These are phyloP conservation scores for Alcedo atthis DNA, from an alignment of 2,797 vertebrate species.

Conservation along the genomic window DNA sequence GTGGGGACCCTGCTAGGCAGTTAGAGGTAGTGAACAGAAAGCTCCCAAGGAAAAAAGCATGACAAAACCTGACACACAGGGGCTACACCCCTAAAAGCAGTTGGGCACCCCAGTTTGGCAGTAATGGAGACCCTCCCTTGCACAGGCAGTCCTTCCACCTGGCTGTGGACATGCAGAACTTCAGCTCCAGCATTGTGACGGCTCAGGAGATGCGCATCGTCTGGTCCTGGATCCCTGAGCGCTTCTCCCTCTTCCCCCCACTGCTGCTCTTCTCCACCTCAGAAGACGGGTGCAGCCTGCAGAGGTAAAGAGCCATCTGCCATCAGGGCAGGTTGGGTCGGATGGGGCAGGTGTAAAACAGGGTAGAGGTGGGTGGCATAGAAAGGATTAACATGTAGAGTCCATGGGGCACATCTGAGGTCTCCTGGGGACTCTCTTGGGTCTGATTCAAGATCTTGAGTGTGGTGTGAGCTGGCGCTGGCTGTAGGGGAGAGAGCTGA, in stretches of 20 bases:
- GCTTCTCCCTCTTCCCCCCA: constrained; percentile 87
- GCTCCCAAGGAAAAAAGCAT: neutral
- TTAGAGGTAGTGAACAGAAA: neutral
- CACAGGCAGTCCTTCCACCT: constrained; percentile 81
- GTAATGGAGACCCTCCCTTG: neutral
- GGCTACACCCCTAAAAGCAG: neutral
- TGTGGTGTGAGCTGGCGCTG: fast-evolving
- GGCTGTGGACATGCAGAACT: constrained; percentile 81
- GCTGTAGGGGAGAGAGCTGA: neutral
- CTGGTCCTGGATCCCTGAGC: constrained; percentile 92
- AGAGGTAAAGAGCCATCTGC: constrained; percentile 74
- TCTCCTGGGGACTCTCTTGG: neutral
- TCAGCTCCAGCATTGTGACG: constrained; percentile 82
- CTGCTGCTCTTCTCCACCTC: constrained; percentile 81
- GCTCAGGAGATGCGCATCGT: constrained; percentile 86
- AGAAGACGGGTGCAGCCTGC: constrained; percentile 81
- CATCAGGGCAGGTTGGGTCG: fast-evolving
- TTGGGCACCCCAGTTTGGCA: neutral
- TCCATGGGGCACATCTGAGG: neutral
- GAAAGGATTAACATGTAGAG: neutral
- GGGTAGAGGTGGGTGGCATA: neutral
- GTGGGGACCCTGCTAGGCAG: neutral
- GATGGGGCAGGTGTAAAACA: fast-evolving
- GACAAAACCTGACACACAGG: neutral
- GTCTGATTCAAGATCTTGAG: fast-evolving